These are phyloP conservation scores for Micromesistius poutassou DNA, from an alignment of 2,797 vertebrate genomes.

Conservation along the genomic window DNA sequence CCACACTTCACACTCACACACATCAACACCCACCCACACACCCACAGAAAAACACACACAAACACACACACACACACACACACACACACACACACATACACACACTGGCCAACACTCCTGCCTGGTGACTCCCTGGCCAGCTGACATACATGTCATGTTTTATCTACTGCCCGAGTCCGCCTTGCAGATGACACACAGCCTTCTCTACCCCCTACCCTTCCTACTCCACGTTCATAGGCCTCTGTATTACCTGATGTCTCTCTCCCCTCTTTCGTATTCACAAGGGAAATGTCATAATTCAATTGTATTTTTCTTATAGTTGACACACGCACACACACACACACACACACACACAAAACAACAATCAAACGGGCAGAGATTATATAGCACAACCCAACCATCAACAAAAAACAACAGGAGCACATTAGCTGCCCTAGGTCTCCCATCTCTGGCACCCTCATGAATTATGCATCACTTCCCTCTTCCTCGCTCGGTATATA, in stretches of 20 bases:
- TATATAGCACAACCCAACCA: constrained; percentile 4
- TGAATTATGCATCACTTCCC: constrained; percentile 38
- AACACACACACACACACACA: constrained; percentile 36
- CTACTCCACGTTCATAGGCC: neutral
- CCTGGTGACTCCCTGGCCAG: constrained; percentile 48
- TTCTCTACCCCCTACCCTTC: constrained; percentile 15
- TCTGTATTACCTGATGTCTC: neutral
- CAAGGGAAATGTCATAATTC: no score
- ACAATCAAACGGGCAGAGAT: constrained; percentile 22
- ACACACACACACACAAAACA: neutral
- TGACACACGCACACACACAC: neutral
- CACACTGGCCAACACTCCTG: constrained; percentile 39
- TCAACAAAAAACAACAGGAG: constrained; percentile 22
- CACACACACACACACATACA: no score
- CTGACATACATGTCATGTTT: constrained; percentile 34
- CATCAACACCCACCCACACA: no score
- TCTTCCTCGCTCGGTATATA: constrained; percentile 13
- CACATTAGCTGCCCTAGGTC: constrained; percentile 31
- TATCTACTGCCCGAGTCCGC: constrained; percentile 12
- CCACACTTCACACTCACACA: constrained; percentile 59
- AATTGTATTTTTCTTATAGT: neutral
- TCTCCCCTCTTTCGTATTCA: no score
- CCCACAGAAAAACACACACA: no score
- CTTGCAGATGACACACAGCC: constrained; percentile 19
- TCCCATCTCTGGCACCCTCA: constrained; percentile 27